A percentile compares a stretch with the other conserved stretches of the same genome.
Conservation (phyloP, 2,888 invertebrate species). For the Fragum fragum region DNA sequence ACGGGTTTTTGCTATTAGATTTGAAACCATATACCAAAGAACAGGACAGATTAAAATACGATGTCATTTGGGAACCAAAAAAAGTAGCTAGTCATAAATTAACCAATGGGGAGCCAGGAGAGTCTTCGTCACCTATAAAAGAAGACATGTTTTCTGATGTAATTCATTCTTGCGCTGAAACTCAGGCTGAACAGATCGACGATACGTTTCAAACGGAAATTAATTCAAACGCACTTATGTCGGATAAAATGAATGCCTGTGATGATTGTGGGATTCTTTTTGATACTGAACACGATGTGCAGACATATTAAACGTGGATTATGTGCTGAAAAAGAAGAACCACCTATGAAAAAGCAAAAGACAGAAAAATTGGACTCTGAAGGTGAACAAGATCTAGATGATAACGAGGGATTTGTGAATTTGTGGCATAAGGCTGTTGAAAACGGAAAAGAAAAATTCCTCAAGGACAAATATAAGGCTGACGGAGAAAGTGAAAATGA, state of each 20-base stretch:
- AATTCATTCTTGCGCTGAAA: constrained; percentile 30
- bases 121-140: constrained; percentile 24
- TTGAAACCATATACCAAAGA: constrained; percentile 33
- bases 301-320: constrained; percentile 48
- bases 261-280: constrained; percentile 49
- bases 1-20: constrained; percentile 35
- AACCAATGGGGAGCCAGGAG: constrained; percentile 30
- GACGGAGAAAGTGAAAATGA: constrained; percentile 36
- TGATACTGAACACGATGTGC: constrained; percentile 37
- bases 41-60: constrained; percentile 17
- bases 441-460: constrained; percentile 9
- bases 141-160: neutral
- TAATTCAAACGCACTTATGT: neutral
- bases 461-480: constrained; percentile 20
- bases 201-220: neutral
- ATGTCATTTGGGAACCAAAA: neutral
- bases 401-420: constrained; percentile 26
- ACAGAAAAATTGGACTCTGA: constrained; percentile 30
- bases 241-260: constrained; percentile 39
- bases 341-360: constrained; percentile 27
- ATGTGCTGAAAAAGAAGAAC: constrained; percentile 37
- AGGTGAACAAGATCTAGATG: constrained; percentile 28
- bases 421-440: constrained; percentile 23
- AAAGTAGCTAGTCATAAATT: neutral
- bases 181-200: constrained; percentile 39